Base-by-base conservation (phyloP, 1,140 invertebrate species). In the Drosophila yakuba region DNA sequence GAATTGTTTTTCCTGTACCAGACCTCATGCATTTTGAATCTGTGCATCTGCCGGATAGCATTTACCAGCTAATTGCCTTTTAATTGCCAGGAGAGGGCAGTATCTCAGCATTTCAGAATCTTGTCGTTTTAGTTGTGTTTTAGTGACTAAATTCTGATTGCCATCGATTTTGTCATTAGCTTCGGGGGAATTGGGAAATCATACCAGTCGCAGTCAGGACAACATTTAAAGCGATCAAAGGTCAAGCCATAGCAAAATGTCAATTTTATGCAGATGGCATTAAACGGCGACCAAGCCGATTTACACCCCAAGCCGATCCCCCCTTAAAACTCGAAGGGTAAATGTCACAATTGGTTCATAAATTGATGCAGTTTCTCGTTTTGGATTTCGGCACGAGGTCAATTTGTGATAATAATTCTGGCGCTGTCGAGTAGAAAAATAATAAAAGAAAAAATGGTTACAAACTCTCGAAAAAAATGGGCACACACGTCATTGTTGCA, bases 41-140 rank as follows among this genome's bases (percentile, higher is more conserved):
- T 52, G 50, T 52, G 59, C 59, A 68, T 64, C 45, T 64, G 43
- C 36, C 41, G 32, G 45, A 36, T 36, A n/a, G 20, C 35, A 80
- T 57, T 83, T 69, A 43, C 55, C 54, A 67, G 58, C 75, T 89
- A 89, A 86, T 89, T 86, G 72, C 84, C 78, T 88, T 89, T 86
- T 86, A 88, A 86, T 88, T 86, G 83, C 72, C 69, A 68, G 56
- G 32, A 61, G 61, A 36, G 32, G 38, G 50, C 48, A 51, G 25
- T 64, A 39, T 20, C 63, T 38, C n/a, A 15, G 50, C 38, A 36
- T 50, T 44, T 43, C 14, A 11, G 23, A 1, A 23, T 20, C 43
- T 45, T 7, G 25, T 10, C 36, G 14, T 62, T 54, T 73, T 59
- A 20, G 39, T 51, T 44, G 25, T 38, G 25, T 25, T 69, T 52